Evolutionary conservation across 2,113 vertebrate species (phyloP), one percentile per base, ranked within the genome.

Genomic region (Rhadina sibilatrix): DNA sequence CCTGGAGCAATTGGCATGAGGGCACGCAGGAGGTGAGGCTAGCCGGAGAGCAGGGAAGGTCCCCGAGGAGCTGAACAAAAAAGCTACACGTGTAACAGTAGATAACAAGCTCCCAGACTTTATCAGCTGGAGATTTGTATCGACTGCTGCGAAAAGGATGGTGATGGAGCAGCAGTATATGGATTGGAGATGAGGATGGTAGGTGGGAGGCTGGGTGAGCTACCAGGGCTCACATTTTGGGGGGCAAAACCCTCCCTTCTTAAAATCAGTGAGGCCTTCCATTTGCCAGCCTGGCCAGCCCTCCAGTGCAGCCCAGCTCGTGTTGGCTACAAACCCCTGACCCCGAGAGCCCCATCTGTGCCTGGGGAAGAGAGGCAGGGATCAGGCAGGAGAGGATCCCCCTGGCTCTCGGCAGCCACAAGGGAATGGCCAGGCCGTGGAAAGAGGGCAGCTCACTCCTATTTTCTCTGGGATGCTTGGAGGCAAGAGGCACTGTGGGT

Each of bases 291-390:
- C 63, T 46, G 31, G 35, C 31, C 1, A 0, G 6, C 16, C 23
- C 40, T 56, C 30, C 33, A 60, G 68, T 1, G 1, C 49, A 81
- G 38, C 42, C 44, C 3, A 23, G 20, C 5, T 53, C 2, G 4
- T 60, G 15, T 17, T 0, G 1, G 15, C 28, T 57, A 21, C 61
- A 50, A 84, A 53, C 42, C 47, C 12, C 33, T 0, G 0, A 15
- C 7, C 0, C 1, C 2, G 4, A 61, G 37, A 66, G 40, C 46
- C 40, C 38, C 13, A 17, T 38, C 37, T 46, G 30, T 42, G 15
- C 0, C 0, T 3, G 19, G 53, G 40, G 7, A 3, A 22, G 4
- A 59, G 52, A 59, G 33, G 37, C 15, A 5, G 44, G 30, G 44
- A 23, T 23, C 1, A 3, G 49, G 27, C 31, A 61, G 47, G 56